These are phyloP conservation scores for Phortica magna DNA, from an alignment of 2,888 invertebrate species.

Conservation along the genomic window DNA sequence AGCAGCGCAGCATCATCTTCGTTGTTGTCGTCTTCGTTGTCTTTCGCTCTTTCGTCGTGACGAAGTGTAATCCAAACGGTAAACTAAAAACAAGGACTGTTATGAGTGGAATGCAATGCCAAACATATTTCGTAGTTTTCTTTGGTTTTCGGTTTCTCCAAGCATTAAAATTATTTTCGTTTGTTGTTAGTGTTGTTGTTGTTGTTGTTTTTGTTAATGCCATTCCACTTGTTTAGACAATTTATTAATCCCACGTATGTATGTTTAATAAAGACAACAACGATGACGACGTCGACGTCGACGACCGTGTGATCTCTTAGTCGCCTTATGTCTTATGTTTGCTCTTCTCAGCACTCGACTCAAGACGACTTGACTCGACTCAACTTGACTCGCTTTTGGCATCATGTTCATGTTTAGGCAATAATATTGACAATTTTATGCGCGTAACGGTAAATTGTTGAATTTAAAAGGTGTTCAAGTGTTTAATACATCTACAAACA, in stretches of 20 bases:
- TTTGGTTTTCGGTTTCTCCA: conserved; percentile 58
- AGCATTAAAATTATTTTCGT: conserved; percentile 53
- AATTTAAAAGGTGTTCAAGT: too few relatives aligned
- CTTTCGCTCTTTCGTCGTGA: too few relatives aligned
- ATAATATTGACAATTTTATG: background rate
- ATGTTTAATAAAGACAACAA: conserved; percentile 15
- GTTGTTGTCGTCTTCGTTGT: too few relatives aligned
- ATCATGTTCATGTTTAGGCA: background rate
- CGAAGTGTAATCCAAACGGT: background rate
- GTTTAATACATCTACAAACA: background rate
- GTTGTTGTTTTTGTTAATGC: conserved; percentile 3
- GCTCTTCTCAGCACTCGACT: background rate
- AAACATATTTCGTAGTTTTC: background rate
- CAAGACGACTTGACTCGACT: too few relatives aligned
- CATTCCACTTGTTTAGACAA: conserved; percentile 32
- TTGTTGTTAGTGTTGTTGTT: too few relatives aligned
- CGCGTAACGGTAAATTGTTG: background rate
- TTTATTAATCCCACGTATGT: conserved; percentile 25
- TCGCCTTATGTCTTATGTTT: background rate
- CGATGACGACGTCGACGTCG: conserved; percentile 7
- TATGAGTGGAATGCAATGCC: background rate
- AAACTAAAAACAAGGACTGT: background rate
- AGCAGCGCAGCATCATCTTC: too few relatives aligned
- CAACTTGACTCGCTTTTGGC: conserved; percentile 1
- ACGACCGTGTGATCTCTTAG: background rate